Evolutionary conservation across 2,797 vertebrate genomes (phyloP).

Genomic region (Tadarida brasiliensis): DNA sequence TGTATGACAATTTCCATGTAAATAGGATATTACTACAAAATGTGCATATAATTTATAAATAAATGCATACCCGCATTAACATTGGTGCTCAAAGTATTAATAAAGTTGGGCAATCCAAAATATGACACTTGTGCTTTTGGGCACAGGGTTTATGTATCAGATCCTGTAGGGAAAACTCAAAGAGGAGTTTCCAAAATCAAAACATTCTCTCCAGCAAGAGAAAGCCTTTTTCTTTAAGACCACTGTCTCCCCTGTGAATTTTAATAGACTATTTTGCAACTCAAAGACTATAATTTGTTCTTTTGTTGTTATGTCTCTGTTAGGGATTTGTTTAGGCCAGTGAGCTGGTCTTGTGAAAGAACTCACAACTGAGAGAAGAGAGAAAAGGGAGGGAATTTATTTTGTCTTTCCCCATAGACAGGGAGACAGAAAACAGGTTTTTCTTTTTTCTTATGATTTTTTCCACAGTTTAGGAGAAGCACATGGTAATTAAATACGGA

Average conservation of each 20-base stretch:
- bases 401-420: no score
- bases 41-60: neutral
- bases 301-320: neutral
- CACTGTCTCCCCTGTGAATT: neutral
- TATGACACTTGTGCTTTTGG: neutral
- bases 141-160: neutral
- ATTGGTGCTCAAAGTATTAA: neutral
- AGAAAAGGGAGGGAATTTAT: no score
- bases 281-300: slow-evolving; percentile 1
- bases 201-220: neutral
- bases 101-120: neutral
- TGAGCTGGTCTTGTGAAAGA: no score
- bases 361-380: no score
- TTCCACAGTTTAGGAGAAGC: no score
- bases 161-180: neutral
- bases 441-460: no score
- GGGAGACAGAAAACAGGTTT: no score
- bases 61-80: neutral
- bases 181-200: neutral
- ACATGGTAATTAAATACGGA: no score
- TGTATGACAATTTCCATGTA: neutral
- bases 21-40: neutral
- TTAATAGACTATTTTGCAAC: slow-evolving; percentile 38
- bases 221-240: slow-evolving; percentile 17
- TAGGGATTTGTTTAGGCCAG: neutral